A percentile compares a stretch with the other conserved stretches of the same genome.
Evolutionary conservation across 2,797 vertebrate genomes (phyloP).

Genomic region (Xenopus petersii): DNA sequence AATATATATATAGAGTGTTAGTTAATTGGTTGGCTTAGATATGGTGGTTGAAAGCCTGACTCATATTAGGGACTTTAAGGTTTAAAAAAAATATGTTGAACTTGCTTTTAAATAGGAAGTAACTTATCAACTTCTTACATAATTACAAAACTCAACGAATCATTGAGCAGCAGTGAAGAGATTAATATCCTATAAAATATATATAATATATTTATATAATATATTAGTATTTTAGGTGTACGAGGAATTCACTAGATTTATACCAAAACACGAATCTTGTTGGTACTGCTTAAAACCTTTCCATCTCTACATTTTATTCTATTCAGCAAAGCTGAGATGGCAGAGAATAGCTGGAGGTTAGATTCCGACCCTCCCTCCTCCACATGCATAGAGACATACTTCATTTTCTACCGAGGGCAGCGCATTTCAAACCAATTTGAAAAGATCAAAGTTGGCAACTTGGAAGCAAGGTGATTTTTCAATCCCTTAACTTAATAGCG

Average conservation of each 20-base stretch:
- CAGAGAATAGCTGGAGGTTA: constrained; percentile 50
- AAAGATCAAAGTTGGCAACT: constrained; percentile 57
- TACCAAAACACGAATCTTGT: constrained; percentile 22
- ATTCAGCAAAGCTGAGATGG: constrained; percentile 44
- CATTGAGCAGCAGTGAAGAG: background rate
- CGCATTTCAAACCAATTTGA: constrained; percentile 55
- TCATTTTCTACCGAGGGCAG: constrained; percentile 49
- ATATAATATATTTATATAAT: too few species aligned
- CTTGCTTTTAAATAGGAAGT: too few species aligned
- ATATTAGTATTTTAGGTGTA: background rate
- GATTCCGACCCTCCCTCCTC: constrained; percentile 8
- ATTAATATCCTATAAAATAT: constrained; percentile 8
- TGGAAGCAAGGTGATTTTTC: constrained; percentile 54
- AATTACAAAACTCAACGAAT: too few species aligned
- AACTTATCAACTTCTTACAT: too few species aligned
- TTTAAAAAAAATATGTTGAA: too few species aligned
- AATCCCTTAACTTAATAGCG: constrained; percentile 53
- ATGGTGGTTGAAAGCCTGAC: too few species aligned
- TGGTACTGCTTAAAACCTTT: constrained; percentile 35
- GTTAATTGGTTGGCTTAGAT: too few species aligned
- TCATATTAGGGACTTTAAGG: too few species aligned
- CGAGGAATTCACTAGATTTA: background rate
- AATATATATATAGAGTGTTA: too few species aligned
- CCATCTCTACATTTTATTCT: constrained; percentile 44
- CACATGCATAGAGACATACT: constrained; percentile 45